Percentiles rank a stretch among this genome's conserved stretches.
Conservation (phyloP, 2,113 vertebrate genomes). For the Tichodroma muraria region DNA sequence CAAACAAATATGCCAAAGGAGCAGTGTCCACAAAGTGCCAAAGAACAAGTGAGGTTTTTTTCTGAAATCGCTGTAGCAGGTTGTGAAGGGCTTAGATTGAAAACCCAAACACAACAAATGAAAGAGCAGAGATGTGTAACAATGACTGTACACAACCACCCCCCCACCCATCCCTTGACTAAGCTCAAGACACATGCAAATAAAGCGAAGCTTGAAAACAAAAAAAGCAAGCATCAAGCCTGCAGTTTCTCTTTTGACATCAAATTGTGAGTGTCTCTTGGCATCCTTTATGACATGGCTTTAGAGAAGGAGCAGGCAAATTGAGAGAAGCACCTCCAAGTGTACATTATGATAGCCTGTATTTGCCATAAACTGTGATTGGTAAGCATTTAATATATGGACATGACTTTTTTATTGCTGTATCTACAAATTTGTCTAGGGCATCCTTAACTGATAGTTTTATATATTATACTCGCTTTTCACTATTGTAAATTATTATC, state of each 20-base stretch:
- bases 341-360: background rate
- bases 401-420: background rate
- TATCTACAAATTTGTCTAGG: background rate
- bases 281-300: background rate
- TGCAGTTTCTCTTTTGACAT: background rate
- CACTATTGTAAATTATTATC: background rate
- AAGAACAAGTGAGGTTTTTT: background rate
- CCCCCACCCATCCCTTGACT: background rate
- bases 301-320: background rate
- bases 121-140: background rate
- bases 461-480: background rate
- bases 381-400: background rate
- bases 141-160: background rate
- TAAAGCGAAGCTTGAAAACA: background rate
- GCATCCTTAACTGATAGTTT: background rate
- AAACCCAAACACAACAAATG: background rate
- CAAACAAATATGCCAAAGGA: background rate
- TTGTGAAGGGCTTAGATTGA: background rate
- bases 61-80: background rate
- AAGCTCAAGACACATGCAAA: background rate
- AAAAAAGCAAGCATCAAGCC: background rate
- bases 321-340: background rate
- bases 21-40: background rate
- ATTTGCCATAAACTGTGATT: background rate
- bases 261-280: background rate